Evolutionary conservation across 2,113 vertebrate genomes (phyloP), one percentile per base, ranked within the genome.

Genomic region (Gopherus evgoodei): DNA sequence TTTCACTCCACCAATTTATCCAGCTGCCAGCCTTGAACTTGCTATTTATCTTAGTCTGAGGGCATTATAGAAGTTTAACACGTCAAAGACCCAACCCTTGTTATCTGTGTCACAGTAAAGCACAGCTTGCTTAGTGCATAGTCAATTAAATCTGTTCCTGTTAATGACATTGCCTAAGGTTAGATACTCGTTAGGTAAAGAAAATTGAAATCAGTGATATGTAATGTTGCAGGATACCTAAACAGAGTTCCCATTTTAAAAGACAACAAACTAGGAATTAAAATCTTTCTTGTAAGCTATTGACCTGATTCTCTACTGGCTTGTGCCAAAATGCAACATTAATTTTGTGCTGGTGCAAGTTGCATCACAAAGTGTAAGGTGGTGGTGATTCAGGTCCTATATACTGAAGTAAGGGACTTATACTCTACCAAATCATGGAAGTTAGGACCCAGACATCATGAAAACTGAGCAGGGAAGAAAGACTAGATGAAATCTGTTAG

Each of bases 1-100:
- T 92, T 87, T 84, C 54, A 81, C 79, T 95, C 81, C 53, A 90
- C 42, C 83, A 76, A 54, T 92, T 80, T 86, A 56, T 84, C 38
- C 44, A 35, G 25, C 83, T 94, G 38, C 90, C 65, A 81, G 72
- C 62, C 86, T 62, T 88, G 65, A 94, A 78, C 54, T 82, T 2
- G 1, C 65, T 80, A 81, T 93, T 94, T 93, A 83, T 87, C 69
- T 27, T 42, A 47, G 52, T 56, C 91, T 12, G 21, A 56, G 84
- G 29, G 81, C 57, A 83, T 52, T 27, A 47, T 16, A 52, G 65
- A 94, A 69, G 38, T 65, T 44, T n/a, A n/a, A 83, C 38, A 25
- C 53, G 79, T 21, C 54, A 54, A 84, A 42, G 4, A 57, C 35
- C 86, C 3, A 75, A 17, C 54, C 59, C 14, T 62, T n/a, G 49